Evolutionary conservation across 2,888 invertebrate genomes (phyloP).

Genomic region (Liopterus haemorrhoidalis): DNA sequence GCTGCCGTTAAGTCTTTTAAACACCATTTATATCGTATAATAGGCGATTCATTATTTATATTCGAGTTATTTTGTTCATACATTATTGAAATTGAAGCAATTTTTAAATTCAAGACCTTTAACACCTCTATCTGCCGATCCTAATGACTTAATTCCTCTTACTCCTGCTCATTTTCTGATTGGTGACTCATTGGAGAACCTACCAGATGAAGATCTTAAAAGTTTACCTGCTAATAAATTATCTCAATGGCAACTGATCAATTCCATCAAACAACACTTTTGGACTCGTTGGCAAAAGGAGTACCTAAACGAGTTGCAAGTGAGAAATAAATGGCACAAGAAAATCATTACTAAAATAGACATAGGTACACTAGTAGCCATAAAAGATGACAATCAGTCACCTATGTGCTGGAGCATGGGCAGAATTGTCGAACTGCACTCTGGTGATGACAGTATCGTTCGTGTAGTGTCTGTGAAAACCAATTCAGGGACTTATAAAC

Average conservation of each 20-base stretch:
- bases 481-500: too few relatives aligned
- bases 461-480: too few relatives aligned
- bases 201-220: not conserved
- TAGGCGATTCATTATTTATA: conserved; percentile 1
- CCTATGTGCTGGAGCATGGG: not conserved
- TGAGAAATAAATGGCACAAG: not conserved
- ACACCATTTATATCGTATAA: not conserved
- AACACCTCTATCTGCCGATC: conserved; percentile 1
- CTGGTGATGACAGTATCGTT: conserved; percentile 5
- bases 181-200: not conserved
- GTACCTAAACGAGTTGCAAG: not conserved
- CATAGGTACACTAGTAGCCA: not conserved
- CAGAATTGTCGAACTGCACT: not conserved
- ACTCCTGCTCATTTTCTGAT: conserved; percentile 6
- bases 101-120: conserved; percentile 2
- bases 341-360: not conserved
- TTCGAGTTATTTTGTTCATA: conserved; percentile 2
- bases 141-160: not conserved
- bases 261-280: not conserved
- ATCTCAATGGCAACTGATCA: not conserved
- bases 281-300: conserved; percentile 1
- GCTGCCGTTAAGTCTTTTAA: not conserved
- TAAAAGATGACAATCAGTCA: not conserved
- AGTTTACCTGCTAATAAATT: not conserved
- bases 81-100: not conserved